Evolutionary conservation across 2,888 invertebrate species (phyloP).

Genomic region (Watsonalla binaria): DNA sequence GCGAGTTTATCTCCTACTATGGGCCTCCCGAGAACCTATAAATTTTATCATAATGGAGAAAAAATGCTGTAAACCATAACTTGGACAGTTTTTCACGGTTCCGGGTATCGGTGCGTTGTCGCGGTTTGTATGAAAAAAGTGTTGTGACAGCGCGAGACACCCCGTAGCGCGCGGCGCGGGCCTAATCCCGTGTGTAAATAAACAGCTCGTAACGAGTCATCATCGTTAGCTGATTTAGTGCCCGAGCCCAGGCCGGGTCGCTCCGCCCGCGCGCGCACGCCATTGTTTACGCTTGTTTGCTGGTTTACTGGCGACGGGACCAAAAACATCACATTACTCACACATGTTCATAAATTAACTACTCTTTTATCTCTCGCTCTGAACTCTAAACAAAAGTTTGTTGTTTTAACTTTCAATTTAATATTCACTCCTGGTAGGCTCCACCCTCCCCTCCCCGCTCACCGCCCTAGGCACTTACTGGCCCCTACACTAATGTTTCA

Average conservation of each 20-base stretch:
- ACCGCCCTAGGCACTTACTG: too few relatives aligned
- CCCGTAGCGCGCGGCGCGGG: slow-evolving; percentile 15
- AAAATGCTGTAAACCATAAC: slow-evolving; percentile 34
- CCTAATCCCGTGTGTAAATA: slow-evolving; percentile 16
- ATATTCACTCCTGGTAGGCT: too few relatives aligned
- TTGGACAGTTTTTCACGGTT: slow-evolving; percentile 29
- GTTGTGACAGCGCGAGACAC: slow-evolving; percentile 34
- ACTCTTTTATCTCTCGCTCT: too few relatives aligned
- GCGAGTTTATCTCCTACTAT: slow-evolving; percentile 7
- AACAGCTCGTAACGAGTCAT: slow-evolving; percentile 25
- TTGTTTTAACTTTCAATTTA: too few relatives aligned
- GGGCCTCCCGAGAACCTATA: slow-evolving; percentile 48
- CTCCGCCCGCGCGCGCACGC: slow-evolving; percentile 1
- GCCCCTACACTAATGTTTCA: too few relatives aligned
- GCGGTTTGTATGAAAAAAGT: slow-evolving; percentile 24
- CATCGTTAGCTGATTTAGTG: slow-evolving; percentile 33
- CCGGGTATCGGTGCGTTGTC: slow-evolving; percentile 30
- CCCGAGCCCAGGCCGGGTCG: slow-evolving; percentile 4
- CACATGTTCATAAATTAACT: too few relatives aligned
- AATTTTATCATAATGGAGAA: slow-evolving; percentile 50
- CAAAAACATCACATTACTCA: too few relatives aligned
- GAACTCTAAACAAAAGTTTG: too few relatives aligned
- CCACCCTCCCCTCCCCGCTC: too few relatives aligned
- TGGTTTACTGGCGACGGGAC: background rate
- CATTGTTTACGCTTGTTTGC: slow-evolving; percentile 8